These are phyloP conservation scores for Hoplodrina blanda DNA, from an alignment of 2,888 invertebrate species.

Conservation along the genomic window DNA sequence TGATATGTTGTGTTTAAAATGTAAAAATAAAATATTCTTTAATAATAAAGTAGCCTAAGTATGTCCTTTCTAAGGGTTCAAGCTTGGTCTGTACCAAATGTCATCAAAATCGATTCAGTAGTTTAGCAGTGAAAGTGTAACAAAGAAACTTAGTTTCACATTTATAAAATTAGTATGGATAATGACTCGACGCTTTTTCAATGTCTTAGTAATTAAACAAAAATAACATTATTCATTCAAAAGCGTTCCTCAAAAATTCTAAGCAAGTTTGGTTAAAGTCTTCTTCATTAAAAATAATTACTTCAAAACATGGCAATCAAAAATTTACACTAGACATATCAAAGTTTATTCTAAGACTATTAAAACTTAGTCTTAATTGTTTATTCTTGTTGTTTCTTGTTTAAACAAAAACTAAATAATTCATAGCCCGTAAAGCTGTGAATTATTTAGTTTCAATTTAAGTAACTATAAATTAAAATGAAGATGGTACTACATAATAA, in stretches of 20 bases:
- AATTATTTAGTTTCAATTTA: slow-evolving; percentile 20
- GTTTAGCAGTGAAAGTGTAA: no score
- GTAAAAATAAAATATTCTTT: no score
- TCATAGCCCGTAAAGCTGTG: neutral
- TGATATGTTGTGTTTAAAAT: no score
- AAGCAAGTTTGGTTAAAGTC: slow-evolving; percentile 2
- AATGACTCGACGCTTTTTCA: slow-evolving; percentile 2
- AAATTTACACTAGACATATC: slow-evolving; percentile 23
- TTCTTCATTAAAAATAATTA: slow-evolving; percentile 50
- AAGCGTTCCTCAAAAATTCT: neutral
- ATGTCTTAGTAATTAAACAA: slow-evolving; percentile 4
- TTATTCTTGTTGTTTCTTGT: neutral
- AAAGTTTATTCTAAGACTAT: slow-evolving; percentile 31
- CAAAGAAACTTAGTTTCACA: no score
- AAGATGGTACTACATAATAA: neutral
- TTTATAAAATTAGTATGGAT: neutral
- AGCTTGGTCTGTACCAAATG: no score
- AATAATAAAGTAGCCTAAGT: no score
- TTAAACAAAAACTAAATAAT: neutral
- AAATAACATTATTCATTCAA: neutral
- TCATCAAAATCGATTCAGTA: no score
- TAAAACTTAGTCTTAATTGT: slow-evolving; percentile 32
- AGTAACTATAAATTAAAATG: neutral
- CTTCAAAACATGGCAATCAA: slow-evolving; percentile 18
- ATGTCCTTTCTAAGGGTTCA: no score